Evolutionary conservation across 2,113 vertebrate species (phyloP), one percentile per base, ranked within the genome.

Genomic region (Lophotis ruficrista): DNA sequence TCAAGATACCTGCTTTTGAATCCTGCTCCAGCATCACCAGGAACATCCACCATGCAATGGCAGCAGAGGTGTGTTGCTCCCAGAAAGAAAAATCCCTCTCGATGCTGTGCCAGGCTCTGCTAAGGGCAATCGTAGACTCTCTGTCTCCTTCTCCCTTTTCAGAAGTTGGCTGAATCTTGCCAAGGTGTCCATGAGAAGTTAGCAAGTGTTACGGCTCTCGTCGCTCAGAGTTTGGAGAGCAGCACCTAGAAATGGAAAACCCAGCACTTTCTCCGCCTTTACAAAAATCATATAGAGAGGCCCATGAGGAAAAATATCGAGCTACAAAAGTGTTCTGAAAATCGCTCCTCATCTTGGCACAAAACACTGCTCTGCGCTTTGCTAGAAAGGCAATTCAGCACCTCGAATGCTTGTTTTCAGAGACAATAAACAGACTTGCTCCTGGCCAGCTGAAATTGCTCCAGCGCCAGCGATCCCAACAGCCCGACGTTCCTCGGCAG

Each of bases 351-450:
- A 27, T 93, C 84, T 93, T 87, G 69, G 94, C 92, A 95, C 66
- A 80, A 84, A 87, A 71, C 37, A 75, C 45, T 72, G 30, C 81
- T 94, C 71, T 91, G 89, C 2, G 12, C 83, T 94, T 93, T 85
- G 70, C 87, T 69, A 77, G 82, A 61, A 80, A 87, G 51, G 75
- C 81, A 87, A 86, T 83, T 89, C 83, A 82, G 89, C 58, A 89
- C 77, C 91, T 87, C 4, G 0, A 89, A 71, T 28, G 72, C 69
- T 84, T 95, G 80, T 53, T 56, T 92, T 73, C 18, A 11, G 77
- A 94, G 73, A 87, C 91, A 93, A 89, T 71, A 92, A 93, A 66
- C 89, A 89, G 81, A 82, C 66, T 69, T 65, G 65, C 57, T 91
- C 61, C 77, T 50, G 78, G 84, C 38, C 93, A 93, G 77, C 64